Percentiles rank a stretch among this genome's conserved stretches.
phyloP scores from a whole-genome alignment of 1,140 invertebrate species.

The Gonioctena quinquepunctata region DNA sequence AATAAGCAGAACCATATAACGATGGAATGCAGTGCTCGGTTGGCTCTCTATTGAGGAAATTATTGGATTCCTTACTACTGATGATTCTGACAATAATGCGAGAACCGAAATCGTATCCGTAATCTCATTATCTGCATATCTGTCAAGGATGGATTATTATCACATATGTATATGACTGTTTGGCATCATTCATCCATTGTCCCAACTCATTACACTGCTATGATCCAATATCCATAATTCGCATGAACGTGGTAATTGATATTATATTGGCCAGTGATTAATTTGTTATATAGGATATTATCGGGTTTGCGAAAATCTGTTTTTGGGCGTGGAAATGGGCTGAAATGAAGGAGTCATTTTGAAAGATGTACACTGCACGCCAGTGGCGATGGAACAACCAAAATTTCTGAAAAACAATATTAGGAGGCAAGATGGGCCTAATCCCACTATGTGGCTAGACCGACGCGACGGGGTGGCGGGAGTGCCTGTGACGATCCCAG shows the following conservation, averaged over 20 bases:
- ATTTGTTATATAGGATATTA: neutral
- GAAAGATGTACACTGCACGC: too few species aligned
- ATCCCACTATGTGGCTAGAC: too few species aligned
- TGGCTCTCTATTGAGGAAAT: neutral
- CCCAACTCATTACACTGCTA: neutral
- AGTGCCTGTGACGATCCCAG: too few species aligned
- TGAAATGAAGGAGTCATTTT: too few species aligned
- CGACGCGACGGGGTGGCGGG: too few species aligned
- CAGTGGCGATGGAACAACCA: too few species aligned
- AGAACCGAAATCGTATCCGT: constrained; percentile 3
- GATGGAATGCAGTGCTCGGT: too few species aligned
- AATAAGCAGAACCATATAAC: too few species aligned
- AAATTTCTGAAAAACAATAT: too few species aligned
- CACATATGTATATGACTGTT: neutral
- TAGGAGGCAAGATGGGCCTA: too few species aligned
- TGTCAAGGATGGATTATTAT: neutral
- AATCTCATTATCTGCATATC: neutral
- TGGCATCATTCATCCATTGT: neutral
- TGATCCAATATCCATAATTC: neutral
- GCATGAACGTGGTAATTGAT: neutral
- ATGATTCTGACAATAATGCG: neutral
- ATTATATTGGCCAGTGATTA: neutral
- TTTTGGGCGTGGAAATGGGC: too few species aligned
- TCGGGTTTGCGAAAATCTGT: too few species aligned
- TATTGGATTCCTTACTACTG: neutral